Conservation (phyloP, 2,797 vertebrate species). For the Sebastes minor region DNA sequence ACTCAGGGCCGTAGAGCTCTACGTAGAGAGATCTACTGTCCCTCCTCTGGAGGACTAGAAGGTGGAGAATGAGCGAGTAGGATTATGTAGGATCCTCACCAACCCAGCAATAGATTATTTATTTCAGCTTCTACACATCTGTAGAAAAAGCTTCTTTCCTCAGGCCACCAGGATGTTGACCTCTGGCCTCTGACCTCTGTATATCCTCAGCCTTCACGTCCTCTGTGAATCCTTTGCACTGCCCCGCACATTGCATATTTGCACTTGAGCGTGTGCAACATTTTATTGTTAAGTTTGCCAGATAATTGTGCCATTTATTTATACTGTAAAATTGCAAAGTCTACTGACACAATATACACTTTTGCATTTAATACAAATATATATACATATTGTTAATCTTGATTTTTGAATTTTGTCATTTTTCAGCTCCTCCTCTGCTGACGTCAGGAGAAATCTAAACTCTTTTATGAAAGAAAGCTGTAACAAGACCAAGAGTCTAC, state of each 20-base stretch:
- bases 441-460: neutral
- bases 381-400: neutral
- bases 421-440: neutral
- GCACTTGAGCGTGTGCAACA: neutral
- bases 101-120: neutral
- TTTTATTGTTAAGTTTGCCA: neutral
- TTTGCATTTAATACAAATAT: neutral
- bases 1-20: accelerated
- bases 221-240: neutral
- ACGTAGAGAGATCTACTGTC: neutral
- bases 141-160: neutral
- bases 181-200: neutral
- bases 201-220: neutral
- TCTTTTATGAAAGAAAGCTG: neutral
- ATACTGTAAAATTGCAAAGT: neutral
- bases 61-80: neutral
- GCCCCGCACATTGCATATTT: neutral
- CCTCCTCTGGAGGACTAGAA: neutral
- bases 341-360: neutral
- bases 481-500: neutral
- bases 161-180: neutral
- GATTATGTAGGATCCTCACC: neutral
- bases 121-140: neutral
- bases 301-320: neutral
- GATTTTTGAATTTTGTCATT: neutral